Evolutionary conservation across 2,888 invertebrate genomes (phyloP).

Genomic region (Scotopteryx bipunctaria): DNA sequence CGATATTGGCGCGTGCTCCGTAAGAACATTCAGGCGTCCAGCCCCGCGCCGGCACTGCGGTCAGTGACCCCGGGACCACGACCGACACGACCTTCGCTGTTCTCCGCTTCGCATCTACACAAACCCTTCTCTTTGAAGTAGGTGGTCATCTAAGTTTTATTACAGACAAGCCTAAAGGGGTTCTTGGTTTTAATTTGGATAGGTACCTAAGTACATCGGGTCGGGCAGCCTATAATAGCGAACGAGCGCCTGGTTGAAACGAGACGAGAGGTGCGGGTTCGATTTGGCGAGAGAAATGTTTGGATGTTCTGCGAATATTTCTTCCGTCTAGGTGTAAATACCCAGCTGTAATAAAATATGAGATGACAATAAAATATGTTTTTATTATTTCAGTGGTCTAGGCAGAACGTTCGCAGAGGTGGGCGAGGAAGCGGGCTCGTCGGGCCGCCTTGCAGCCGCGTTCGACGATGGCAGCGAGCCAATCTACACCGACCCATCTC

Average conservation of each 20-base stretch:
- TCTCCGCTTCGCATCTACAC: constrained; percentile 86
- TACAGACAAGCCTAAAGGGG: too few relatives aligned
- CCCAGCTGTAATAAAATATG: too few relatives aligned
- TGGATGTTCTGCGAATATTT: too few relatives aligned
- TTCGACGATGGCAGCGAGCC: constrained; percentile 96
- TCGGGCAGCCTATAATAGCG: too few relatives aligned
- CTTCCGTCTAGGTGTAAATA: too few relatives aligned
- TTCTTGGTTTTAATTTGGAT: too few relatives aligned
- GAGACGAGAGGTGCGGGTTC: too few relatives aligned
- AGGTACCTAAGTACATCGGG: too few relatives aligned
- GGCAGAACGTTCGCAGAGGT: constrained; percentile 73
- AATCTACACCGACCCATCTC: constrained; percentile 95
- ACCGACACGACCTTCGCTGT: constrained; percentile 83
- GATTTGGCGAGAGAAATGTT: too few relatives aligned
- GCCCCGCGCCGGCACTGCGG: constrained; percentile 62
- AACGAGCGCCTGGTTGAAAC: too few relatives aligned
- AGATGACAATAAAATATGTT: too few relatives aligned
- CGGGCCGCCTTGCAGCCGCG: constrained; percentile 73
- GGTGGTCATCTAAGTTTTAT: too few relatives aligned
- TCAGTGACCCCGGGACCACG: constrained; percentile 72
- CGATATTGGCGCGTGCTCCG: constrained; percentile 90
- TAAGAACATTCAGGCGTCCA: constrained; percentile 85
- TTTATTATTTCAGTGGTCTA: constrained; percentile 58
- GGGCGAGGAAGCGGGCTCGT: constrained; percentile 76
- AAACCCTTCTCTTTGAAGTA: constrained; percentile 88